phyloP scores from a whole-genome alignment of 2,113 vertebrate genomes.

The Mellivora capensis region DNA sequence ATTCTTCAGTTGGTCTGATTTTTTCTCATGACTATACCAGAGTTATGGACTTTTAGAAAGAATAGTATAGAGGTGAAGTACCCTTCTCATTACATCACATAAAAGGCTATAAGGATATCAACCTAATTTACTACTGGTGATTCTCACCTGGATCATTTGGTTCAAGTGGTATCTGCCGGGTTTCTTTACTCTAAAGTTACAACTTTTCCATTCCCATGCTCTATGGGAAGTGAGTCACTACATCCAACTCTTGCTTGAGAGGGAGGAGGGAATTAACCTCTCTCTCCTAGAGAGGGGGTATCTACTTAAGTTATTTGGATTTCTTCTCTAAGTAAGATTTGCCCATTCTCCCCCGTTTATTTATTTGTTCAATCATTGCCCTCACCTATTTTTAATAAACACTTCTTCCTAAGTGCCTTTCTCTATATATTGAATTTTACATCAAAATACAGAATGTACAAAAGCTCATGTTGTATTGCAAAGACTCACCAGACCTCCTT shows the following conservation, averaged over 20 bases:
- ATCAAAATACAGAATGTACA: not conserved
- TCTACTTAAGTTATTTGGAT: not conserved
- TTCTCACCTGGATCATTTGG: not conserved
- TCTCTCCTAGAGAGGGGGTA: not conserved
- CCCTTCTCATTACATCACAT: not conserved
- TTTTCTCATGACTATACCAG: not conserved
- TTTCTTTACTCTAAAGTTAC: not conserved
- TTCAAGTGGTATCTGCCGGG: not conserved
- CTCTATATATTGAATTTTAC: not conserved
- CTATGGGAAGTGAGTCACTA: not conserved
- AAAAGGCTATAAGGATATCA: not conserved
- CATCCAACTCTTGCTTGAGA: not conserved
- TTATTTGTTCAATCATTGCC: not conserved
- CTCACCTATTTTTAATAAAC: not conserved
- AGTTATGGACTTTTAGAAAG: not conserved
- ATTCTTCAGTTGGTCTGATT: not conserved
- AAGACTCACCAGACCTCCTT: not conserved
- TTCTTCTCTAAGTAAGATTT: not conserved
- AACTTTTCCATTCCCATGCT: not conserved
- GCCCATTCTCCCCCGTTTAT: not conserved
- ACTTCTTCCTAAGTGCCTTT: not conserved
- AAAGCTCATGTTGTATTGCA: not conserved
- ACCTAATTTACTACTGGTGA: not conserved
- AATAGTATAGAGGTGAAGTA: not conserved
- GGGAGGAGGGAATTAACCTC: not conserved